phyloP scores from a whole-genome alignment of 2,113 vertebrate species.

The Leuciscus idus region DNA sequence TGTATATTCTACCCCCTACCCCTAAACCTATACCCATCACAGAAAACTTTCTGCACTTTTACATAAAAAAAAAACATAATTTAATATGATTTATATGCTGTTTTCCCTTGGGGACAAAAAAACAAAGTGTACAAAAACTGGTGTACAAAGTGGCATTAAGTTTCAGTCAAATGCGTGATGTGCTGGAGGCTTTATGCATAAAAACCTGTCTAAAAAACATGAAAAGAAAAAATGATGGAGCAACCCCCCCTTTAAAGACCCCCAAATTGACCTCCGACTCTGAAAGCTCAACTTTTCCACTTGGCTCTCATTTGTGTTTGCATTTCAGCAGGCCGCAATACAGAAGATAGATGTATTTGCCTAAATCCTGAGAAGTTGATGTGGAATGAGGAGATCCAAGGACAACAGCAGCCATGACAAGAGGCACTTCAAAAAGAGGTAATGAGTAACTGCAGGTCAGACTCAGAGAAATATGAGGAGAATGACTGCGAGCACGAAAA shows the following conservation, averaged over 20 bases:
- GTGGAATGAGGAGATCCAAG: conserved; percentile 23
- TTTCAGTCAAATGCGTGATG: background rate
- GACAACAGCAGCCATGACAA: conserved; percentile 41
- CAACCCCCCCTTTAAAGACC: conserved; percentile 11
- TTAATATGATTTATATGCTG: too few relatives aligned
- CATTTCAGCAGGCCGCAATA: conserved; percentile 32
- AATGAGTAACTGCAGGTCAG: conserved; percentile 48
- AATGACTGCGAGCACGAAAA: background rate
- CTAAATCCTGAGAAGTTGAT: conserved; percentile 35
- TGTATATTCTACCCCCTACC: too few relatives aligned
- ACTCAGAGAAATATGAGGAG: conserved; percentile 8
- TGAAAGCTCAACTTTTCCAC: conserved; percentile 43
- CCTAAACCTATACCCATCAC: too few relatives aligned
- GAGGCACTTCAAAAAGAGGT: conserved; percentile 35
- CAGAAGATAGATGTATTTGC: conserved; percentile 44
- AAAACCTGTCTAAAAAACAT: background rate
- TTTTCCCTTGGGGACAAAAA: too few relatives aligned
- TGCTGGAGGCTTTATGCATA: background rate
- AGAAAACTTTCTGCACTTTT: too few relatives aligned
- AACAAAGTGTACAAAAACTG: background rate
- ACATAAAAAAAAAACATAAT: too few relatives aligned
- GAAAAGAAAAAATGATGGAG: background rate
- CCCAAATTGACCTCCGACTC: conserved; percentile 14
- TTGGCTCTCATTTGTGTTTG: conserved; percentile 36
- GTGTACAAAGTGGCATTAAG: background rate